Evolutionary conservation across 2,888 invertebrate species (phyloP), one percentile per base, ranked within the genome.

Genomic region (Ceriagrion tenellum): DNA sequence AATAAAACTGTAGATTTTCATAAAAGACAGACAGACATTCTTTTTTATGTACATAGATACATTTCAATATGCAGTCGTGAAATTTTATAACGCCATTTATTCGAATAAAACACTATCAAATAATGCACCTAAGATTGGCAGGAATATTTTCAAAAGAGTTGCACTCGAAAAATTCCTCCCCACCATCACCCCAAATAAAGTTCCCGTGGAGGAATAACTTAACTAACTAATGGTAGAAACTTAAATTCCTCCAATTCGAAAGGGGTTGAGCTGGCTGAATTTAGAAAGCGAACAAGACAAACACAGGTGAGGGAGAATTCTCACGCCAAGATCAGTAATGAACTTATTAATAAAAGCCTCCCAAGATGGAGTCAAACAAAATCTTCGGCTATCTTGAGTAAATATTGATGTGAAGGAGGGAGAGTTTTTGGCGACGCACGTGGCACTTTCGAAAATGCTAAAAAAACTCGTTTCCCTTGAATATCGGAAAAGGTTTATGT

Each of bases 351-450:
- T 26, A 47, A 89, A 20, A 40, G 13, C n/a, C 47, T 40, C 47
- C 4, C 4, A 59, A 6, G 1, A 59, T 55, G 47, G 69, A 40
- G 69, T 26, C 47, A 69, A 74, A 69, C 69, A 69, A 74, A 93
- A 47, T 69, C 69, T 63, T 93, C 4, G 93, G 93, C 47, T 93
- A 93, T 63, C 69, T 69, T 74, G 93, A 63, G 69, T 93, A 69
- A 69, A 74, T 69, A 69, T 93, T 47, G 69, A 35, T 0, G 26
- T 16, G 26, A 47, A 74, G 23, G 69, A 74, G 6, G 35, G 26
- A 91, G 3, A 8, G 20, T 59, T 63, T 40, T 35, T 81, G 30
- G 30, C 12, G 74, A 81, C 35, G 74, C 35, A 16, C 16, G 20
- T 59, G 18, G 74, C 74, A 12, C 30, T 30, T 30, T 10, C 74